Conservation (phyloP, 2,888 invertebrate genomes). For the Pammene aurita region DNA sequence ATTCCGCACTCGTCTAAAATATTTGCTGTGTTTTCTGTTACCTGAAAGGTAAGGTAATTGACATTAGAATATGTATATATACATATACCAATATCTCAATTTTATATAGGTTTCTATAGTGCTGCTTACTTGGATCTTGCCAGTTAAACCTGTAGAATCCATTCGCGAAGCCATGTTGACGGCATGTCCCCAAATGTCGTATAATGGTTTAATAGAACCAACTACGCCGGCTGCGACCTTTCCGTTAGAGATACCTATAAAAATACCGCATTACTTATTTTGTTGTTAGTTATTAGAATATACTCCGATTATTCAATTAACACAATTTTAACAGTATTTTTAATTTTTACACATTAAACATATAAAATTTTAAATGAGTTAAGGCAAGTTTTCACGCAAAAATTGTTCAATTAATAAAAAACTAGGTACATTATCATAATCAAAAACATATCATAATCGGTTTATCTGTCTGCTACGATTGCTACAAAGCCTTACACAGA, state of each 20-base stretch:
- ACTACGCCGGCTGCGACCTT: constrained; percentile 97
- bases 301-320: too few relatives aligned
- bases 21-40: constrained; percentile 88
- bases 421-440: too few relatives aligned
- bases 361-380: too few relatives aligned
- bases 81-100: not conserved
- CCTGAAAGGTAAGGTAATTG: constrained; percentile 62
- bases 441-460: too few relatives aligned
- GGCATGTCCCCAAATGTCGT: constrained; percentile 98
- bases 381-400: too few relatives aligned
- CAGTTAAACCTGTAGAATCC: constrained; percentile 94
- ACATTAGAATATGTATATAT: not conserved
- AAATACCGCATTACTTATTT: not conserved
- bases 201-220: constrained; percentile 95
- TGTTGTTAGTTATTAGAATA: too few relatives aligned
- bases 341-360: too few relatives aligned
- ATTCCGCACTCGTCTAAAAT: constrained; percentile 87
- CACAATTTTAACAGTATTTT: too few relatives aligned
- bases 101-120: not conserved
- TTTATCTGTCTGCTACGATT: too few relatives aligned
- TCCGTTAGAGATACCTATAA: constrained; percentile 93
- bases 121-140: constrained; percentile 87
- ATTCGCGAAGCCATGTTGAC: constrained; percentile 98
- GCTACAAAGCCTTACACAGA: too few relatives aligned
- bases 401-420: too few relatives aligned